A percentile compares a stretch with the other conserved stretches of the same genome.
Evolutionary conservation across 2,888 invertebrate species (phyloP).

Genomic region (Aspidiotus rigidus): DNA sequence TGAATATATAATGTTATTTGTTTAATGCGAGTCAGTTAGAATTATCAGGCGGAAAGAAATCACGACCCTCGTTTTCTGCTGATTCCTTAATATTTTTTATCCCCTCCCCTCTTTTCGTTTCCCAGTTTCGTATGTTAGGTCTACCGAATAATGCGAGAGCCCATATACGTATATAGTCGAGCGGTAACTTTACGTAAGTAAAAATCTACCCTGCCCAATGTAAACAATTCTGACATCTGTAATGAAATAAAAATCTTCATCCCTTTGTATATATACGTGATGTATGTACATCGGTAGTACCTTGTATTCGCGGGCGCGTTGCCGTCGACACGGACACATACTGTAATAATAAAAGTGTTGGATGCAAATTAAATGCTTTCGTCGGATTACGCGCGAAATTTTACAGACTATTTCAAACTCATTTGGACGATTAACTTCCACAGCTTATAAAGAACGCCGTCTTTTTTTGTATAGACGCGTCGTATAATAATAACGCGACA

Average conservation of each 20-base stretch:
- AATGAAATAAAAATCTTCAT: conserved; percentile 24
- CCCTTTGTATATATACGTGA: conserved; percentile 5
- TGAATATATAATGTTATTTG: conserved; percentile 32
- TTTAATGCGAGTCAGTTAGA: conserved; percentile 27
- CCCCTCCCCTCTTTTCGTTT: not conserved
- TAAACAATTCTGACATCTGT: conserved; percentile 30
- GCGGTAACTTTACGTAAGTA: not conserved
- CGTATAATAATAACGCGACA: not conserved
- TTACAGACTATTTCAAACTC: conserved; percentile 2
- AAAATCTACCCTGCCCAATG: not conserved
- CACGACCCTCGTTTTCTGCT: conserved; percentile 24
- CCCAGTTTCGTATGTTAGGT: not conserved
- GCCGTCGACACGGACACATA: not conserved
- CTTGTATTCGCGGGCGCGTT: no score
- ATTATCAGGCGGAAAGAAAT: conserved; percentile 26
- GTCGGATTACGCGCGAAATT: conserved; percentile 2
- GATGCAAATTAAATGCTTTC: conserved; percentile 2
- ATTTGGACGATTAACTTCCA: conserved; percentile 8
- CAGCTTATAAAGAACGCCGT: conserved; percentile 5
- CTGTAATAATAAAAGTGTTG: not conserved
- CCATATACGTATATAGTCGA: not conserved
- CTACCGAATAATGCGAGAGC: not conserved
- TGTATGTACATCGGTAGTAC: not conserved
- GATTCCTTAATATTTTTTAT: conserved; percentile 28
- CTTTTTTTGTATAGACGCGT: not conserved